Evolutionary conservation across 2,888 invertebrate genomes (phyloP), one percentile per base, ranked within the genome.

Genomic region (Scaptomyza tumidula): DNA sequence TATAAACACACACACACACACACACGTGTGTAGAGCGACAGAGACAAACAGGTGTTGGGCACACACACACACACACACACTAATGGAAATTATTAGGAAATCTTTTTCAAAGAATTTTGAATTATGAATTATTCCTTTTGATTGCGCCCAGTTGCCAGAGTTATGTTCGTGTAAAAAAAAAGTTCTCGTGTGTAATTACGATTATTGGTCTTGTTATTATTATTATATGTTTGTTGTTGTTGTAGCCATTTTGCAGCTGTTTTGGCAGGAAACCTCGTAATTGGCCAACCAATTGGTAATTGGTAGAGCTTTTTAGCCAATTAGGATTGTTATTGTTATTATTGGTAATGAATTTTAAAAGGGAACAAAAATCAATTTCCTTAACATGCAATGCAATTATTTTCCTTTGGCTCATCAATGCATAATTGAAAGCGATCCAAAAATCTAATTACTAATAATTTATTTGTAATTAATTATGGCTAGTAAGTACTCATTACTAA

Each of bases 241-340:
- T 29, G 29, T 29, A 29, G 13, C 29, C 44, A 39, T 44, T 54
- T 62, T 37, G 71, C 80, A 77, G 77, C 62, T 75, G 76, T 39
- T 61, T 76, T 65, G 73, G 66, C 83, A 67, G 86, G 84, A 82
- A 75, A 78, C 80, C 78, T 9, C 29, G 76, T 81, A 85, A 81
- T 81, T 81, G 80, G 80, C 68, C 67, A 27, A 45, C 64, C 76
- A 74, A 68, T 83, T 83, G 75, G 75, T 63, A 74, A 68, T 83
- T 83, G 75, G 75, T 63, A 43, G 65, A 58, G 72, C 73, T 81
- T 75, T 76, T 75, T 76, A 16, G 54, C 49, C 61, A 80, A 71
- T 76, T 70, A 58, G 82, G 46, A 54, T 53, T 62, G 62, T 73
- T 75, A 58, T 46, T 49, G 66, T 35, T 63, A 73, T 78, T 75